Evolutionary conservation across 2,797 vertebrate species (phyloP).

Genomic region (Choloepus didactylus): DNA sequence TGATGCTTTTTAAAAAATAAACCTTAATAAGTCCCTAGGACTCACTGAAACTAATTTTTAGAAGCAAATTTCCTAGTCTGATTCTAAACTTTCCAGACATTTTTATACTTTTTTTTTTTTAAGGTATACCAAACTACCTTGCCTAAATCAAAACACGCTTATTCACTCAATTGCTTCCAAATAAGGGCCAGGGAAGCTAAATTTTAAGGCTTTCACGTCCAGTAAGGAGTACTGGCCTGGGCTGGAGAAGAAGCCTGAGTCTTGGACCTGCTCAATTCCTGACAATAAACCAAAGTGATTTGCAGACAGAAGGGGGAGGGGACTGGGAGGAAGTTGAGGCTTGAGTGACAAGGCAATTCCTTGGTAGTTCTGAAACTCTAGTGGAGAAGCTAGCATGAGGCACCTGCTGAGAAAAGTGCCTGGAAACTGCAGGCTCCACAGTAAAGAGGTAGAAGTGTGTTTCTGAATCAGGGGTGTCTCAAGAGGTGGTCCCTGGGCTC

Average conservation of each 20-base stretch:
- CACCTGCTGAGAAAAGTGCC: slow-evolving; percentile 34
- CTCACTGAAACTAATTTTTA: slow-evolving; percentile 81
- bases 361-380: slow-evolving; percentile 75
- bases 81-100: slow-evolving; percentile 77
- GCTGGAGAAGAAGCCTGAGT: slow-evolving; percentile 74
- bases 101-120: slow-evolving; percentile 54
- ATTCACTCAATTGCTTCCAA: slow-evolving; percentile 65
- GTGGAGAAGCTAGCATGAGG: slow-evolving; percentile 78
- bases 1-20: slow-evolving; percentile 76
- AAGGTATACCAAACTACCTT: slow-evolving; percentile 77
- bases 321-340: slow-evolving; percentile 60
- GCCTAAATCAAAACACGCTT: slow-evolving; percentile 71
- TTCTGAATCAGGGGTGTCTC: slow-evolving; percentile 78
- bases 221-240: slow-evolving; percentile 70
- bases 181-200: slow-evolving; percentile 65
- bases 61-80: slow-evolving; percentile 79
- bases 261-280: slow-evolving; percentile 70
- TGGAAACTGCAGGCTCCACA: slow-evolving; percentile 74
- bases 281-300: slow-evolving; percentile 63
- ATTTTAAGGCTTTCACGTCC: slow-evolving; percentile 76
- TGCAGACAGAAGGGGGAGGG: not conserved
- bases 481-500: slow-evolving; percentile 75
- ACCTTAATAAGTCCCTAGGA: slow-evolving; percentile 82
- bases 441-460: slow-evolving; percentile 88
- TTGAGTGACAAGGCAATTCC: slow-evolving; percentile 64